These are phyloP conservation scores for Cryptocephalus moraei DNA, from an alignment of 2,888 invertebrate genomes.

Conservation along the genomic window DNA sequence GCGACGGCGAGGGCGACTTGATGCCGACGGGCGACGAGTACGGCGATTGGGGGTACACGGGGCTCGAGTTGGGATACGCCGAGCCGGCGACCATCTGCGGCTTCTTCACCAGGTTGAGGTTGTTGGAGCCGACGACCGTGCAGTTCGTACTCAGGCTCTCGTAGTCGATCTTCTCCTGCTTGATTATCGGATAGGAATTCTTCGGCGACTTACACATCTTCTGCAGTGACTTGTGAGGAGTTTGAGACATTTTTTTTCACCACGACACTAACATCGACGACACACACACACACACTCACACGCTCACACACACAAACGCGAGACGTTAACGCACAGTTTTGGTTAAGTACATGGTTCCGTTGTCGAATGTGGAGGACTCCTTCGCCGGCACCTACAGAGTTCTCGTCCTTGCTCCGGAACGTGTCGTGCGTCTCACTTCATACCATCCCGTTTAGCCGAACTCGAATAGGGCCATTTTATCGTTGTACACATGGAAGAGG, in stretches of 20 bases:
- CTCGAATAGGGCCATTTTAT: constrained; percentile 40
- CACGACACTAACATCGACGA: constrained; percentile 18
- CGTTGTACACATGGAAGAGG: constrained; percentile 27
- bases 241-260: constrained; percentile 35
- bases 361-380: not conserved
- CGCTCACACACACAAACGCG: too few species aligned
- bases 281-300: not conserved
- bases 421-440: constrained; percentile 1
- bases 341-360: constrained; percentile 20
- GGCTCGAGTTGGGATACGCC: constrained; percentile 30
- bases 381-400: not conserved
- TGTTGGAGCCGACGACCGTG: constrained; percentile 38
- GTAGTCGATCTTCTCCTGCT: constrained; percentile 34
- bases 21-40: constrained; percentile 36
- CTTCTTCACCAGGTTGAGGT: constrained; percentile 37
- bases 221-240: constrained; percentile 30
- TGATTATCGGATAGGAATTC: constrained; percentile 25
- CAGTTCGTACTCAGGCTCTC: constrained; percentile 38
- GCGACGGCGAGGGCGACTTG: constrained; percentile 30
- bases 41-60: constrained; percentile 32
- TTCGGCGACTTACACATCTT: constrained; percentile 41
- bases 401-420: not conserved
- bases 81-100: constrained; percentile 33
- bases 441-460: constrained; percentile 30
- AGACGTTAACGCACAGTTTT: constrained; percentile 17